These are phyloP conservation scores for Synanthedon vespiformis DNA, from an alignment of 2,888 invertebrate genomes.

Conservation along the genomic window DNA sequence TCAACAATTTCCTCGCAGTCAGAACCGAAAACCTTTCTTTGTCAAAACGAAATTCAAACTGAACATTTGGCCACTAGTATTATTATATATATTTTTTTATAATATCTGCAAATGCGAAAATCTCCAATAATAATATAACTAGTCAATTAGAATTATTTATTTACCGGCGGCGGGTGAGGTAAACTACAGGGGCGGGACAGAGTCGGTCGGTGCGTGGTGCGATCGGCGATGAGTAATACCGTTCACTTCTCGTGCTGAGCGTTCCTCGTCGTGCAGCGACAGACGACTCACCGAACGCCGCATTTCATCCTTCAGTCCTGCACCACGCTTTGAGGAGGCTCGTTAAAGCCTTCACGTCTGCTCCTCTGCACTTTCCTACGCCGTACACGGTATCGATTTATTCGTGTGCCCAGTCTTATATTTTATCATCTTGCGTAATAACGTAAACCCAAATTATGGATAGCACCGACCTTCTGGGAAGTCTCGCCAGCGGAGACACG, in stretches of 20 bases:
- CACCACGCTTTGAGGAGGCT: constrained; percentile 38
- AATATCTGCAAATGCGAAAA: background rate
- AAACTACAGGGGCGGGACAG: constrained; percentile 10
- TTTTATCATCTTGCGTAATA: constrained; percentile 14
- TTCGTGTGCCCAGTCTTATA: constrained; percentile 5
- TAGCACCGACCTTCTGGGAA: constrained; percentile 43
- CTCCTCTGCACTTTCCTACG: constrained; percentile 3
- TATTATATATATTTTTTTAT: background rate
- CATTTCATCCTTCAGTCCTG: constrained; percentile 40
- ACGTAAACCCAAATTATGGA: constrained; percentile 31
- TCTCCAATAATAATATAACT: background rate
- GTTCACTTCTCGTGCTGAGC: constrained; percentile 58
- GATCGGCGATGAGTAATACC: constrained; percentile 64
- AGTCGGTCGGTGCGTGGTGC: constrained; percentile 26
- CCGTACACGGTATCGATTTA: too few species aligned
- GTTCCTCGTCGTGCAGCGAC: constrained; percentile 45
- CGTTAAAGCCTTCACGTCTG: constrained; percentile 36
- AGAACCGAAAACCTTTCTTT: background rate
- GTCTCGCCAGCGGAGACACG: constrained; percentile 45
- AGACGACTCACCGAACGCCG: constrained; percentile 12
- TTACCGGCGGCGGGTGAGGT: background rate
- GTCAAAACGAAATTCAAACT: too few species aligned
- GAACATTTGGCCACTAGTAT: background rate
- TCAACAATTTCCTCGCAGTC: constrained; percentile 13
- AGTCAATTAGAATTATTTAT: background rate